Evolutionary conservation across 2,888 invertebrate species (phyloP).

Genomic region (Sphaerophoria rueppellii): DNA sequence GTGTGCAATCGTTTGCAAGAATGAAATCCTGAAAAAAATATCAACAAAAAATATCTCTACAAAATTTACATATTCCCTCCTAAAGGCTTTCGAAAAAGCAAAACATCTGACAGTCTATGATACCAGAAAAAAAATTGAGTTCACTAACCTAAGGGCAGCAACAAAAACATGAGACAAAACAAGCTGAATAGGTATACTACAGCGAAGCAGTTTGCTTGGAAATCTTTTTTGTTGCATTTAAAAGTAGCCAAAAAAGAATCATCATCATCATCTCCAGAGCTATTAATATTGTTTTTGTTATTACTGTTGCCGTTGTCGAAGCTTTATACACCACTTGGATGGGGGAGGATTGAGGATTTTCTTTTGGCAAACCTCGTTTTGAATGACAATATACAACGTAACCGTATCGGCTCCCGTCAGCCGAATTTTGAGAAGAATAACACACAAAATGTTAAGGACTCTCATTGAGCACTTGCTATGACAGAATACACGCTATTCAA

Average conservation of each 20-base stretch:
- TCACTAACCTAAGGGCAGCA: constrained; percentile 41
- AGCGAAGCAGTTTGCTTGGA: too few species aligned
- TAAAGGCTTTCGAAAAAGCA: constrained; percentile 5
- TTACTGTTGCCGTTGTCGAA: constrained; percentile 30
- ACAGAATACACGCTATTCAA: constrained; percentile 20
- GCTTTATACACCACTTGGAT: not conserved
- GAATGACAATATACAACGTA: constrained; percentile 3
- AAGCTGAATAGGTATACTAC: not conserved
- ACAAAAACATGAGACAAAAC: constrained; percentile 15
- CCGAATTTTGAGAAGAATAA: constrained; percentile 43
- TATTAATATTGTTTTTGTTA: not conserved
- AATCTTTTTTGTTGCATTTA: constrained; percentile 23
- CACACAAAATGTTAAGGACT: constrained; percentile 37
- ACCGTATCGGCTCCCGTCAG: not conserved
- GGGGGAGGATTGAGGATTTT: constrained; percentile 26
- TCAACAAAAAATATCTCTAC: constrained; percentile 23
- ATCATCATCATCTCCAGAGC: not conserved
- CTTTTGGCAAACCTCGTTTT: constrained; percentile 48
- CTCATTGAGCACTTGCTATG: constrained; percentile 36
- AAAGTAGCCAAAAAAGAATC: constrained; percentile 38
- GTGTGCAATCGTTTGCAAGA: constrained; percentile 24
- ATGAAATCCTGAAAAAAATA: constrained; percentile 28
- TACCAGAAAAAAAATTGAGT: constrained; percentile 22
- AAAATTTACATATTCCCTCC: constrained; percentile 22
- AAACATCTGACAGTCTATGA: too few species aligned